Conservation (phyloP, 2,888 invertebrate species). For the Alviniconcha strummeri region DNA sequence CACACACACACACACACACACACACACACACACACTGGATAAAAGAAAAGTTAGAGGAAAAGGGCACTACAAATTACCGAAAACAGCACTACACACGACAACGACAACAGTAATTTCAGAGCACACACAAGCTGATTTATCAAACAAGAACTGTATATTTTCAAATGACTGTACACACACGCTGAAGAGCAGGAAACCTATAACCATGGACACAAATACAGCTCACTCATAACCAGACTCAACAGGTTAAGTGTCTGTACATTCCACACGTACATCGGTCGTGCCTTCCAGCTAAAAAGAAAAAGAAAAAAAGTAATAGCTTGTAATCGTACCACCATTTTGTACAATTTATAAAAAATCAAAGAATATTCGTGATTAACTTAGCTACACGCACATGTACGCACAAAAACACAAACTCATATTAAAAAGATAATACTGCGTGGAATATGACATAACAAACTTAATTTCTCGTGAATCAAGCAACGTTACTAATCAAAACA, state of each 20-base stretch:
- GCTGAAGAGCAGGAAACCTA: neutral
- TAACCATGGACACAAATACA: neutral
- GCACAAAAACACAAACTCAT: neutral
- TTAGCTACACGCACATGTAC: neutral
- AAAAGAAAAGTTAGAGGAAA: neutral
- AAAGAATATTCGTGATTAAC: neutral
- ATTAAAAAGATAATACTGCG: neutral
- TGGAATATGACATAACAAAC: neutral
- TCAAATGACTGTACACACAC: slow-evolving; percentile 15
- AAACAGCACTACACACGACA: neutral
- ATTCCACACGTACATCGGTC: neutral
- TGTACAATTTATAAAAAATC: neutral
- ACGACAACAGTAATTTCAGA: neutral
- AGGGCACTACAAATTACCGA: neutral
- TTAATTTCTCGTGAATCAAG: no score
- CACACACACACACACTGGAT: neutral
- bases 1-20: neutral
- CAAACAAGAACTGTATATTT: slow-evolving; percentile 1
- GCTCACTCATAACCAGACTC: neutral
- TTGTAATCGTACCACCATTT: neutral
- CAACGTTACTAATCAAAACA: no score
- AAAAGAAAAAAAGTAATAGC: neutral
- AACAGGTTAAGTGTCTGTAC: neutral
- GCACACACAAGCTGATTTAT: neutral
- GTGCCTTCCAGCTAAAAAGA: neutral